Conservation (phyloP, 1,140 invertebrate genomes). For the Drosophila saltans region DNA sequence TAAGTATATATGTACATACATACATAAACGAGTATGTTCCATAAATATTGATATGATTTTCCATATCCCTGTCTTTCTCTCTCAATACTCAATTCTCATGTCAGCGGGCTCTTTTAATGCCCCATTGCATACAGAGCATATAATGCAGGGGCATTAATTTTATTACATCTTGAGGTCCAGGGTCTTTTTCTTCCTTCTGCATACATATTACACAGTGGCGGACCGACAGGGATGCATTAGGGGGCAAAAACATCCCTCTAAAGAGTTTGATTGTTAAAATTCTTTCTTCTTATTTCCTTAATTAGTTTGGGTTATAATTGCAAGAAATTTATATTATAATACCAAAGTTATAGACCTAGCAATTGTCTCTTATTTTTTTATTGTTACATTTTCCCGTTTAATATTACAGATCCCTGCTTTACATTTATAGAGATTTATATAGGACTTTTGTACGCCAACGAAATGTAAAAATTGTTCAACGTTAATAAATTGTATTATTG, state of each 20-base stretch:
- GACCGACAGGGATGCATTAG: not conserved
- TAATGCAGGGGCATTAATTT: constrained; percentile 64
- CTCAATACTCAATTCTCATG: constrained; percentile 46
- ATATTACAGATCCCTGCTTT: not conserved
- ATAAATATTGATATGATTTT: constrained; percentile 14
- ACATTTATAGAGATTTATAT: not conserved
- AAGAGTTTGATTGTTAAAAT: too few species aligned
- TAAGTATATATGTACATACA: not conserved
- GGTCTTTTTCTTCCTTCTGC: constrained; percentile 26
- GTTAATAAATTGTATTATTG: constrained; percentile 76
- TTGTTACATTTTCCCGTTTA: not conserved
- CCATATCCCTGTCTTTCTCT: constrained; percentile 3
- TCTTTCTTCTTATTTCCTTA: too few species aligned
- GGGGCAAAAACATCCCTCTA: too few species aligned
- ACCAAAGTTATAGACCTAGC: too few species aligned
- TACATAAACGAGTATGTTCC: not conserved
- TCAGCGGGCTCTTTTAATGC: constrained; percentile 53
- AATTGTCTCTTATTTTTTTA: too few species aligned
- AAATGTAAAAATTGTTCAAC: constrained; percentile 57
- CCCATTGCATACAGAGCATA: constrained; percentile 55
- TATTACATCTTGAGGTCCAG: constrained; percentile 57
- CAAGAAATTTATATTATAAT: too few species aligned
- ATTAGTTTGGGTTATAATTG: too few species aligned
- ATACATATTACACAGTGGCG: not conserved
- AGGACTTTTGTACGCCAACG: not conserved